These are phyloP conservation scores for Perizoma affinitatum DNA, from an alignment of 2,888 invertebrate species.

Conservation along the genomic window DNA sequence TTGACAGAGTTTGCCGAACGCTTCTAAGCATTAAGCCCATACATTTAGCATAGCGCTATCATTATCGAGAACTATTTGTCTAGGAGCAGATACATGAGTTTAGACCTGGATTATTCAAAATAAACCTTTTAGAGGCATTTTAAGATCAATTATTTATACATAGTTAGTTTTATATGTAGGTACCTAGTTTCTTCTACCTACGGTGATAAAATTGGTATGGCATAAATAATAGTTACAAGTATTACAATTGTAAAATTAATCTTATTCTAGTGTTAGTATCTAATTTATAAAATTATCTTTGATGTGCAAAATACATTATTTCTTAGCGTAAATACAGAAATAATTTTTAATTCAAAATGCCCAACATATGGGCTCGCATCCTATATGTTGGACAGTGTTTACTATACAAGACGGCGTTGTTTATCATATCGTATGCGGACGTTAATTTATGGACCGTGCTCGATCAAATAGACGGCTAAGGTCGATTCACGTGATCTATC, in stretches of 20 bases:
- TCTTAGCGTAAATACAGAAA: slow-evolving; percentile 23
- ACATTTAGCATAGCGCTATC: not conserved
- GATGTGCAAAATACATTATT: slow-evolving; percentile 34
- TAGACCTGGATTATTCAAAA: too few species aligned
- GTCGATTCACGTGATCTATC: too few species aligned
- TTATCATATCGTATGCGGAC: too few species aligned
- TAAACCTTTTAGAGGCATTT: too few species aligned
- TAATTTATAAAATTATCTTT: slow-evolving; percentile 31
- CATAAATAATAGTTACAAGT: slow-evolving; percentile 18
- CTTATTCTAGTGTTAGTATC: slow-evolving; percentile 25
- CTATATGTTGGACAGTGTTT: too few species aligned
- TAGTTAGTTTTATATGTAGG: too few species aligned
- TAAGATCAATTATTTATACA: too few species aligned
- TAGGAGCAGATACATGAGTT: not conserved
- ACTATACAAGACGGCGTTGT: too few species aligned
- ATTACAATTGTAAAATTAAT: slow-evolving; percentile 21
- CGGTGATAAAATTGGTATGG: slow-evolving; percentile 1
- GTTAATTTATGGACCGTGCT: too few species aligned
- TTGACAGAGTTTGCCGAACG: not conserved
- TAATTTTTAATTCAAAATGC: not conserved
- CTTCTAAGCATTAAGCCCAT: not conserved
- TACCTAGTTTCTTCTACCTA: too few species aligned
- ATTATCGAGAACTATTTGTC: not conserved
- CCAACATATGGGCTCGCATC: too few species aligned
- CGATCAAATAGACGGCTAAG: too few species aligned